Conservation (phyloP, 1,140 invertebrate genomes). For the Drosophila watanabei region DNA sequence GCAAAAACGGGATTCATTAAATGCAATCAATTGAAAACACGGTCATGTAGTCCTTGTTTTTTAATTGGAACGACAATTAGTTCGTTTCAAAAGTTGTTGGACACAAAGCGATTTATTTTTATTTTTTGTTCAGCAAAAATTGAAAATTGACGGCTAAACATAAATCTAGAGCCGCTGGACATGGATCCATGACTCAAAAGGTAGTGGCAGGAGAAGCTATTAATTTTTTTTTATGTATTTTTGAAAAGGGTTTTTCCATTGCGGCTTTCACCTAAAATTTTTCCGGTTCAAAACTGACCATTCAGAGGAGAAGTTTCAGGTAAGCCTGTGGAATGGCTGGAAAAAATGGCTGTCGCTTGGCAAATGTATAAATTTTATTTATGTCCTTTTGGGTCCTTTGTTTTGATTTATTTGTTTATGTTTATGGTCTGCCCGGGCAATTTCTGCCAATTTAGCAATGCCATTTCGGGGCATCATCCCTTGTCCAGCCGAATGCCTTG, state of each 20-base stretch:
- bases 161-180: conserved; percentile 57
- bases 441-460: conserved; percentile 78
- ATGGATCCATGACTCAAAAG: conserved; percentile 1
- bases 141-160: conserved; percentile 54
- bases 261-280: conserved; percentile 12
- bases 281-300: conserved; percentile 14
- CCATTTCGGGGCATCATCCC: conserved; percentile 30
- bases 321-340: conserved; percentile 23
- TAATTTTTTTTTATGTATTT: conserved; percentile 52
- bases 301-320: conserved; percentile 35
- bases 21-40: conserved; percentile 35
- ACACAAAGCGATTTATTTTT: conserved; percentile 5
- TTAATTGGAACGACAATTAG: conserved; percentile 58
- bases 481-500: conserved; percentile 10
- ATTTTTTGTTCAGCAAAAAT: conserved; percentile 37
- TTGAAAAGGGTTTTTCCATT: conserved; percentile 73
- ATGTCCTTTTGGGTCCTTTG: conserved; percentile 39
- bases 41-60: conserved; percentile 11
- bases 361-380: conserved; percentile 60
- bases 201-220: conserved; percentile 25
- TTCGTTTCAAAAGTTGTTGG: conserved; percentile 28
- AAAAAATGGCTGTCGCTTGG: conserved; percentile 52
- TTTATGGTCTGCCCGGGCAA: conserved; percentile 56
- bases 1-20: conserved; percentile 18
- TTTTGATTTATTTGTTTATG: conserved; percentile 81